Evolutionary conservation across 1,140 invertebrate species (phyloP).

Genomic region (Neodiprion pinetum): DNA sequence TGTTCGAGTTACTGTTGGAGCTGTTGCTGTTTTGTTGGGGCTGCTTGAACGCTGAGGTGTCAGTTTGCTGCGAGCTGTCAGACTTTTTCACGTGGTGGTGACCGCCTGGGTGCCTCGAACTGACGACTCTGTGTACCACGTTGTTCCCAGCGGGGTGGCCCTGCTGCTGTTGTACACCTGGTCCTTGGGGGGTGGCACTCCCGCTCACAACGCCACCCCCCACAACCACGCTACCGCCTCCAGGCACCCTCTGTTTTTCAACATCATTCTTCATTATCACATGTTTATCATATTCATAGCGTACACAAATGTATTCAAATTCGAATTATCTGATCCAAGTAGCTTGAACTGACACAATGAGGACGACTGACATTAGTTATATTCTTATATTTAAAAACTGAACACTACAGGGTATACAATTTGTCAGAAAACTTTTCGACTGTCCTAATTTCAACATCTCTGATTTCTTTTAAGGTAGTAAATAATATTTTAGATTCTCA

Average conservation of each 20-base stretch:
- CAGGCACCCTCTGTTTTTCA: conserved; percentile 52
- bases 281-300: not conserved
- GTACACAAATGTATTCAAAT: too few species aligned
- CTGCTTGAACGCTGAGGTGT: conserved; percentile 65
- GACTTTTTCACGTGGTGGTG: conserved; percentile 63
- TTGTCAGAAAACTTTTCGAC: too few species aligned
- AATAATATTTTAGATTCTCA: too few species aligned
- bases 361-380: too few species aligned
- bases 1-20: conserved; percentile 58
- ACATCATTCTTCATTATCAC: not conserved
- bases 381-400: too few species aligned
- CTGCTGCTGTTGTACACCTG: conserved; percentile 47
- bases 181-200: conserved; percentile 57
- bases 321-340: too few species aligned
- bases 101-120: conserved; percentile 51
- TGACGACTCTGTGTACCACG: conserved; percentile 61
- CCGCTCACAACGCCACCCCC: conserved; percentile 53
- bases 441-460: too few species aligned
- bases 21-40: conserved; percentile 42
- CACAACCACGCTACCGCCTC: conserved; percentile 55
- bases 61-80: conserved; percentile 67
- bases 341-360: too few species aligned
- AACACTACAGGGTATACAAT: too few species aligned
- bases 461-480: too few species aligned
- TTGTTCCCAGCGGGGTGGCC: conserved; percentile 36